These are phyloP conservation scores for Pegoplata infirma DNA, from an alignment of 2,888 invertebrate genomes.

Conservation along the genomic window DNA sequence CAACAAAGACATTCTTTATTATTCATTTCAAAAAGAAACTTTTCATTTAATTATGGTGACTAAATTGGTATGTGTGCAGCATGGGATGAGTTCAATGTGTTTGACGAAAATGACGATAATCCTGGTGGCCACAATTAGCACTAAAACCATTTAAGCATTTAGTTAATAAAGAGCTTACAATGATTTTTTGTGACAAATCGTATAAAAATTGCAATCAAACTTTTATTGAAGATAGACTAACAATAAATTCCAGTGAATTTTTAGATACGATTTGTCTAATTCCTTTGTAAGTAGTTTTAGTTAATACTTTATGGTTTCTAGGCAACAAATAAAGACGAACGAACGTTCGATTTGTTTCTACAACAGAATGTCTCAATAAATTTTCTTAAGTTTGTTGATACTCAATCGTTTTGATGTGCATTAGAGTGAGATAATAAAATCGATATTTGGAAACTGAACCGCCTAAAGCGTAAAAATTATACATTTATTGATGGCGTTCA, in stretches of 20 bases:
- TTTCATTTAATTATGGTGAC: constrained; percentile 48
- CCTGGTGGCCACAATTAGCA: constrained; percentile 48
- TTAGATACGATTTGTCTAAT: not conserved
- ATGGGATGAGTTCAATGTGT: too few species aligned
- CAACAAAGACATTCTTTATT: not conserved
- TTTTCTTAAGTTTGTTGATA: constrained; percentile 12
- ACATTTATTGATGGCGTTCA: too few species aligned
- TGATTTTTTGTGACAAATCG: constrained; percentile 41
- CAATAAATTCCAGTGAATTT: constrained; percentile 13
- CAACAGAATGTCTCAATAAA: constrained; percentile 29
- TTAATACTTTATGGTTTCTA: constrained; percentile 1
- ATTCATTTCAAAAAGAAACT: not conserved
- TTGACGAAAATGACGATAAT: constrained; percentile 18
- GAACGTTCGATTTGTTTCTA: constrained; percentile 29
- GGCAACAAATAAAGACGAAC: constrained; percentile 20
- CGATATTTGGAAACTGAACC: too few species aligned
- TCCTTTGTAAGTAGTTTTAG: constrained; percentile 23
- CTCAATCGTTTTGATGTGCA: not conserved
- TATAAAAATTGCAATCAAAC: constrained; percentile 48
- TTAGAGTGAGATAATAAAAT: too few species aligned
- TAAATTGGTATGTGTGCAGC: not conserved
- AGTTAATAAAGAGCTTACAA: constrained; percentile 42
- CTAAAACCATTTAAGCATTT: constrained; percentile 41
- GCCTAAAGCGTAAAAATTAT: too few species aligned
- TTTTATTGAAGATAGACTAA: not conserved